A percentile compares a stretch with the other conserved stretches of the same genome.
These are phyloP conservation scores for Stenoptilia bipunctidactyla DNA, from an alignment of 2,888 invertebrate genomes.

Conservation along the genomic window DNA sequence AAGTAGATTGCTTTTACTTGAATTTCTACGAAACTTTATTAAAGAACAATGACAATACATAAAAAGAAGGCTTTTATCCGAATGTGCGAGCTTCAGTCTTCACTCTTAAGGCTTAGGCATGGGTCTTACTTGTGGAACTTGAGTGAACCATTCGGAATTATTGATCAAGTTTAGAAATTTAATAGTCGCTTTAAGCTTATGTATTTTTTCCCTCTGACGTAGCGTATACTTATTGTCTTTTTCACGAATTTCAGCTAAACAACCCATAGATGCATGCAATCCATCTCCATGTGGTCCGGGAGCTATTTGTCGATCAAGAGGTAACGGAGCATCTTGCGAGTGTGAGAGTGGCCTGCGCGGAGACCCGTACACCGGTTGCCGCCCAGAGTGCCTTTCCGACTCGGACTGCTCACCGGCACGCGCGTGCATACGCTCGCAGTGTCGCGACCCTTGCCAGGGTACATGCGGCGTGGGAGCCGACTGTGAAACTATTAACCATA, in stretches of 20 bases:
- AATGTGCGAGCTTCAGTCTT: conserved; percentile 26
- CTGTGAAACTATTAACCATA: conserved; percentile 80
- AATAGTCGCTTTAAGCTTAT: neutral
- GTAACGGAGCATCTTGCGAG: conserved; percentile 78
- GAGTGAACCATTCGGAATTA: conserved; percentile 26
- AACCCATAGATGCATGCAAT: conserved; percentile 80
- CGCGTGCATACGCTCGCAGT: conserved; percentile 86
- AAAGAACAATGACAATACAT: neutral
- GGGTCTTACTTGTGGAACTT: conserved; percentile 64
- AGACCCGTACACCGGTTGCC: conserved; percentile 81
- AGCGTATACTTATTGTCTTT: conserved; percentile 3
- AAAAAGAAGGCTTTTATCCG: neutral
- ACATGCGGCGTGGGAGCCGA: conserved; percentile 87
- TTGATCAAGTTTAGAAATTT: neutral
- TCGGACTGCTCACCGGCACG: conserved; percentile 88
- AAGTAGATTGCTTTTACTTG: conserved; percentile 39
- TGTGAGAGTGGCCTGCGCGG: conserved; percentile 81
- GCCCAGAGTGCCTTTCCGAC: conserved; percentile 89
- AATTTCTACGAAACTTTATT: conserved; percentile 9
- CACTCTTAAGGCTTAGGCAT: conserved; percentile 69
- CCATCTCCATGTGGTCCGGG: conserved; percentile 88
- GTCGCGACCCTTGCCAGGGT: conserved; percentile 85
- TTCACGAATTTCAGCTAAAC: conserved; percentile 38
- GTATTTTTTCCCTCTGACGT: neutral
- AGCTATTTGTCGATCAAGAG: conserved; percentile 82